A percentile compares a stretch with the other conserved stretches of the same genome.
Conservation (phyloP, 2,113 vertebrate species). For the Tetrax tetrax region DNA sequence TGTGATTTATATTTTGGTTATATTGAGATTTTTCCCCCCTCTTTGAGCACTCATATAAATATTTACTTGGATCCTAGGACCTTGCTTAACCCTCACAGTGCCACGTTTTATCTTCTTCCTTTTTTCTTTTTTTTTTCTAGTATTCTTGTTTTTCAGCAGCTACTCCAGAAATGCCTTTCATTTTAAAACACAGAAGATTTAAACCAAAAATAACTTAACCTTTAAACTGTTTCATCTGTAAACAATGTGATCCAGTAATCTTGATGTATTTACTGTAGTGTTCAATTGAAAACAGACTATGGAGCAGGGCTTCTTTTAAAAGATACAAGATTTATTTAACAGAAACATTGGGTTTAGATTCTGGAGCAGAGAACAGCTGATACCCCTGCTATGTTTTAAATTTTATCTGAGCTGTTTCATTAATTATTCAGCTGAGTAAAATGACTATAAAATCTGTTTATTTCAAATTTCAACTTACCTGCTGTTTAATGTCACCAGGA, state of each 20-base stretch:
- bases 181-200: slow-evolving; percentile 37
- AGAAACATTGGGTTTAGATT: slow-evolving; percentile 21
- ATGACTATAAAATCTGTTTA: slow-evolving; percentile 4
- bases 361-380: slow-evolving; percentile 26
- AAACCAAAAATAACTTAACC: slow-evolving; percentile 64
- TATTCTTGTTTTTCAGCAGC: slow-evolving; percentile 1
- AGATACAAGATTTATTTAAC: slow-evolving; percentile 28
- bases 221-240: slow-evolving; percentile 52
- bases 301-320: slow-evolving; percentile 35
- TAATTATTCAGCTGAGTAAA: slow-evolving; percentile 41
- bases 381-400: slow-evolving; percentile 45
- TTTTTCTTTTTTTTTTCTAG: background rate
- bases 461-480: slow-evolving; percentile 31
- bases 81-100: slow-evolving; percentile 72
- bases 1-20: slow-evolving; percentile 75
- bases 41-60: slow-evolving; percentile 78
- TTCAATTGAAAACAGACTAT: slow-evolving; percentile 61
- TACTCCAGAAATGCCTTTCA: slow-evolving; percentile 44
- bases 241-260: slow-evolving; percentile 50
- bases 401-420: slow-evolving; percentile 33
- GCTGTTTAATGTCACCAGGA: background rate
- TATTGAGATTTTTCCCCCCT: slow-evolving; percentile 68
- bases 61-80: slow-evolving; percentile 76
- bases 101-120: slow-evolving; percentile 47
- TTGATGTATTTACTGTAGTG: slow-evolving; percentile 53